A percentile compares a stretch with the other conserved stretches of the same genome.
Evolutionary conservation across 2,888 invertebrate genomes (phyloP).

Genomic region (Dexiosoma caninum): DNA sequence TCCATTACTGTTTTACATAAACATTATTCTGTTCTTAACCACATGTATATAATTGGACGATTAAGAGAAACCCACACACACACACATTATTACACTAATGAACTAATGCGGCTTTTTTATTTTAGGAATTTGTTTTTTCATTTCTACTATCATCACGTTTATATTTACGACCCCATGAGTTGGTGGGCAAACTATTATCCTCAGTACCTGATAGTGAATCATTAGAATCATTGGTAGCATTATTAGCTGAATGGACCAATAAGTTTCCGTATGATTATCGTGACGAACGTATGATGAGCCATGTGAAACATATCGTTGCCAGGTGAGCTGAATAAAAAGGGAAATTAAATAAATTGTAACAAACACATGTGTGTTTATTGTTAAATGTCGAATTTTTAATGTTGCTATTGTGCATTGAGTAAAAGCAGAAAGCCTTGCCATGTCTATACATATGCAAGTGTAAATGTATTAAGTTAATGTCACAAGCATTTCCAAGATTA

Average conservation of each 20-base stretch:
- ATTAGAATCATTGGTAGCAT: constrained; percentile 76
- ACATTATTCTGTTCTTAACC: too few relatives aligned
- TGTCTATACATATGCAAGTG: neutral
- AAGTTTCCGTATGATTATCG: constrained; percentile 78
- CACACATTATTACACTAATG: neutral
- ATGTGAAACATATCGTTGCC: constrained; percentile 78
- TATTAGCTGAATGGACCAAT: constrained; percentile 77
- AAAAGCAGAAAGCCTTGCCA: too few relatives aligned
- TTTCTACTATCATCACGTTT: constrained; percentile 78
- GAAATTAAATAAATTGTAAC: neutral
- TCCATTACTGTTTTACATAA: neutral
- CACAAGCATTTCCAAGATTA: too few relatives aligned
- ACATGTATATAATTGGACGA: neutral
- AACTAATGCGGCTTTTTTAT: constrained; percentile 15
- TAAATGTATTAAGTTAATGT: too few relatives aligned
- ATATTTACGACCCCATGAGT: constrained; percentile 77
- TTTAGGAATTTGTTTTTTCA: constrained; percentile 77
- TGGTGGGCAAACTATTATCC: constrained; percentile 76
- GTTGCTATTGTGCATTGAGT: neutral
- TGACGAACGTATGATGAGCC: constrained; percentile 78
- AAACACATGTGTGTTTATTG: neutral
- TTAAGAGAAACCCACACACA: neutral
- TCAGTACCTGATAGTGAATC: constrained; percentile 77
- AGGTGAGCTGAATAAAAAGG: constrained; percentile 68
- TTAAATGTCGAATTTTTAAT: neutral